Evolutionary conservation across 2,888 invertebrate genomes (phyloP), one percentile per base, ranked within the genome.

Genomic region (Zele albiditarsus): DNA sequence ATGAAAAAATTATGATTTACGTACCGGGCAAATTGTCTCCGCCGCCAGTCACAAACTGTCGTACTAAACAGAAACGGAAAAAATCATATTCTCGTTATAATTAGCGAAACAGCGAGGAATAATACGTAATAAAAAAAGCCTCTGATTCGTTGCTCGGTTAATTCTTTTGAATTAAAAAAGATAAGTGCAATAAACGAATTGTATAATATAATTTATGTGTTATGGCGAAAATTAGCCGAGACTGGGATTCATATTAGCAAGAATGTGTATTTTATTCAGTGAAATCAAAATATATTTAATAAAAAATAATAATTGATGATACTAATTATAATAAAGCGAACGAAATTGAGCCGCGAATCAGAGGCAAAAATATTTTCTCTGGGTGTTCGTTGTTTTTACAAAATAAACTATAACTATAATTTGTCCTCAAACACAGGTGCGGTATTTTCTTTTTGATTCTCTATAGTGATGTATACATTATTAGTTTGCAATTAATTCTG

Each of bases 21-120:
- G 89, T 90, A 91, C 91, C 91, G 89, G 90, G 89, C 88, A 90
- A 90, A 90, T 89, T 90, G 89, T 90, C 90, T 90, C 90, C 90
- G 88, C 90, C 90, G 87, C 89, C 88, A 88, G 89, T 88, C 89
- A 88, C 88, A 89, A 89, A 89, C 86, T 89, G 89, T 89, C 89
- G 90, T 88, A 89, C 90, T 90, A 90, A 89, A 89, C 89, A 89
- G 89, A 89, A 88, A 90, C 87, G 88, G 83, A 88, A 89, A 88
- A 89, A 89, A 88, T 87, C 84, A 87, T 87, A 86, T 87, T 71
- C 85, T 85, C 87, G 87, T 86, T 88, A 85, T 86, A 86, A 85
- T 83, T 83, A 85, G 81, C 81, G 82, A 84, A 81, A 82, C 80
- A 85, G 82, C 83, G 82, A 66, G 84, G 84, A 84, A 28, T 28